Base-by-base conservation (phyloP, 2,797 vertebrate genomes). In the Sebastes oblongus region DNA sequence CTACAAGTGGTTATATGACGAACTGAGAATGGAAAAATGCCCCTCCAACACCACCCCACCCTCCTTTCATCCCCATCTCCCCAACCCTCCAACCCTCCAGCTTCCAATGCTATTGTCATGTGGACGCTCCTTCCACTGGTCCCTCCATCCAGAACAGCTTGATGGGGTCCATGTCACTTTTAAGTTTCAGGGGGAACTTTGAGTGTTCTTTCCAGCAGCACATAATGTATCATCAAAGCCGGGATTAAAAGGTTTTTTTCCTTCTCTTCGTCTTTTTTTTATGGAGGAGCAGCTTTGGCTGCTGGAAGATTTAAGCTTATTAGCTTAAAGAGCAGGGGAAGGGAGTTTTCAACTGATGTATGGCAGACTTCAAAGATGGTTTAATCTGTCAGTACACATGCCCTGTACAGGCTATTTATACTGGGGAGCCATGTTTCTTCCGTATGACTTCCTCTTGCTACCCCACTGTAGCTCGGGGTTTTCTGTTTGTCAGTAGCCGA, bases 221-320 rank as follows among this genome's bases (percentile, higher is more conserved):
- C 91, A 94, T 93, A 94, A 94, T 91, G 92, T 90, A 89, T 95
- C 95, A 96, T 95, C 95, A 96, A 96, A 96, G 94, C 93, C 7
- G 55, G 94, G 95, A 96, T 96, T 95, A 96, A 91, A 94, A 88
- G 66, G 61, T 60, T 84, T 78, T 79, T 82, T 83, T 80, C 68
- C 65, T 81, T 75, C 62, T 64, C 77, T 56, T 75, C 56, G 16
- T 68, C 59, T 75, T 75, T 80, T 81, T 4, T 46, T 85, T 62
- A 78, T 85, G 66, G 90, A 93, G 90, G 85, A 94, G 89, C 90
- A 86, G 93, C 93, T 94, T 93, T 94, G 91, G 92, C 88, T 93
- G 94, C 90, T 90, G 91, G 91, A 93, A 94, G 95, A 95, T 95
- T 95, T 96, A 95, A 95, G 95, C 96, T 94, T 95, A 95, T 95